phyloP scores from a whole-genome alignment of 2,113 vertebrate genomes.

The Cryptotis parvus region DNA sequence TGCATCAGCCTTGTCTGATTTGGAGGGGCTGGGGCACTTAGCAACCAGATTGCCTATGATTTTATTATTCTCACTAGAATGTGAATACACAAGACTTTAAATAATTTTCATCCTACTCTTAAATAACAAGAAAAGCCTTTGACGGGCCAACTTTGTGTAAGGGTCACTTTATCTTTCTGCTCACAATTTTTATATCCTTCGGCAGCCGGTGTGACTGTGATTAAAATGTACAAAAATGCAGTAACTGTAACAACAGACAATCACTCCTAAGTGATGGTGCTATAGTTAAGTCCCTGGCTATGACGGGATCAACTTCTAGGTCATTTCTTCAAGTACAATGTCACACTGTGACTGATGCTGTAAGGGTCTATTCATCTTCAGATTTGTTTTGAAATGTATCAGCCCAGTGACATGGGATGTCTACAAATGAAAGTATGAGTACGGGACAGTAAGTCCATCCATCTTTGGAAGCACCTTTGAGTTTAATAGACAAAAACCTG shows the following conservation, averaged over 20 bases:
- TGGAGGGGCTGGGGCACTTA: neutral
- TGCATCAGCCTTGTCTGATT: neutral
- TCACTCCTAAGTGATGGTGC: constrained; percentile 48
- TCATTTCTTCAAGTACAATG: constrained; percentile 56
- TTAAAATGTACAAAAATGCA: constrained; percentile 39
- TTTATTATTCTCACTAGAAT: constrained; percentile 41
- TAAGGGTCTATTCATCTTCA: constrained; percentile 54
- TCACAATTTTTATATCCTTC: constrained; percentile 42
- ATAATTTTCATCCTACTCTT: neutral
- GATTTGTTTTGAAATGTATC: constrained; percentile 60
- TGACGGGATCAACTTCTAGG: constrained; percentile 39
- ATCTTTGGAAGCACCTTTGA: constrained; percentile 42
- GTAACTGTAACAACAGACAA: constrained; percentile 53
- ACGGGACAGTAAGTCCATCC: constrained; percentile 40
- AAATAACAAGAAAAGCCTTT: neutral
- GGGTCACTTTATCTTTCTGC: constrained; percentile 55
- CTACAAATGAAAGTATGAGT: constrained; percentile 33
- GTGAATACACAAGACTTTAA: constrained; percentile 9
- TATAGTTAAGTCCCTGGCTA: constrained; percentile 52
- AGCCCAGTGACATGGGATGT: constrained; percentile 46
- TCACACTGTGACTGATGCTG: constrained; percentile 23
- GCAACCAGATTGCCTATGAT: neutral
- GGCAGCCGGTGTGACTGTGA: constrained; percentile 57
- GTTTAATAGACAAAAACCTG: constrained; percentile 13
- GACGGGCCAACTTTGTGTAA: constrained; percentile 14